phyloP scores from a whole-genome alignment of 2,797 vertebrate species.

The Tapera naevia region DNA sequence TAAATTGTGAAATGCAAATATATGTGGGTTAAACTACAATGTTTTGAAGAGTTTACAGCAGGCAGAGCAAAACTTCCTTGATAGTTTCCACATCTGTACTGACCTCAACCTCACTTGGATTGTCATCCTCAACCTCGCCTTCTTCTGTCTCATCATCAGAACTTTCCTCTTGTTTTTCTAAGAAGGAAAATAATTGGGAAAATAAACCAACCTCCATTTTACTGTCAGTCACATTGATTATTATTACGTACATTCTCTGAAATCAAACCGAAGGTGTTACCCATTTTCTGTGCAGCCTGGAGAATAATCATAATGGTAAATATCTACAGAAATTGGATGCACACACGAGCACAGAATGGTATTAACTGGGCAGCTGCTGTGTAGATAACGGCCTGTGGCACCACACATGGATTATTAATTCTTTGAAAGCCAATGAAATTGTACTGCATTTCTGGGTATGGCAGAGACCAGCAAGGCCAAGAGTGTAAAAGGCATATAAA shows the following conservation, averaged over 20 bases:
- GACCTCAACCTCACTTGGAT: conserved; percentile 77
- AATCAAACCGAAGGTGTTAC: conserved; percentile 20
- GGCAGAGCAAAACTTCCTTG: neutral
- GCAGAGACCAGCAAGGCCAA: neutral
- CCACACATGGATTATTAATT: neutral
- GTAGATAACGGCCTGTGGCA: neutral
- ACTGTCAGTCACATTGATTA: neutral
- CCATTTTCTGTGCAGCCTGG: neutral
- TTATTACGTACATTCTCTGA: neutral
- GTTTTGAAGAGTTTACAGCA: neutral
- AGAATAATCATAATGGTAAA: neutral
- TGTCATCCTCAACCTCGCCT: conserved; percentile 85
- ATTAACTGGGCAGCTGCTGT: neutral
- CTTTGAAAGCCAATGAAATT: neutral
- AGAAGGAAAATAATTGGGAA: conserved; percentile 4
- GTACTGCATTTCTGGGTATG: neutral
- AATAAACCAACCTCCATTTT: neutral
- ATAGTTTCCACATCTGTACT: conserved; percentile 46
- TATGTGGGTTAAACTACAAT: neutral
- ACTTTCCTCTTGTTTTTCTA: conserved; percentile 79
- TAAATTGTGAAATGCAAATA: neutral
- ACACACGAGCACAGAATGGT: neutral
- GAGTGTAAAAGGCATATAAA: neutral
- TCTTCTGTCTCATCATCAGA: conserved; percentile 84
- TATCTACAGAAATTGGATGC: neutral